phyloP scores from a whole-genome alignment of 2,113 vertebrate genomes.

The Caranx ignobilis region DNA sequence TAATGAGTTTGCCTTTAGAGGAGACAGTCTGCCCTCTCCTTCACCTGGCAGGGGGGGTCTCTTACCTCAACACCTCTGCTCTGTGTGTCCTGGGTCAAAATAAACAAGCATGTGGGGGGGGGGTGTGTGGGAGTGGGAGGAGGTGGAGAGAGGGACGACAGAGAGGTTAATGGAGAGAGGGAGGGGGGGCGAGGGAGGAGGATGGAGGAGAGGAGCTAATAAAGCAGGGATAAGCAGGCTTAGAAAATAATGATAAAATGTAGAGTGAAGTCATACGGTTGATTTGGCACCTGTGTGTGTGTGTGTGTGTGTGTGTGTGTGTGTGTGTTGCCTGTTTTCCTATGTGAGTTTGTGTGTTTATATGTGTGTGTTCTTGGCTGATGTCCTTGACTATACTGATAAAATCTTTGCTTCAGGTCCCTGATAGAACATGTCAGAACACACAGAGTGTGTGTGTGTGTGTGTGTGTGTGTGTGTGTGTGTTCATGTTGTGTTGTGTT shows the following conservation, averaged over 20 bases:
- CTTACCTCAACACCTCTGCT: not conserved
- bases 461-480: slow-evolving; percentile 13
- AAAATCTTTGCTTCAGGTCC: slow-evolving; percentile 56
- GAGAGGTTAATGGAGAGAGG: slow-evolving; percentile 42
- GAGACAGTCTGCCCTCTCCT: not conserved
- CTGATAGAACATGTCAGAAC: slow-evolving; percentile 27
- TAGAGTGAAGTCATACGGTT: slow-evolving; percentile 52
- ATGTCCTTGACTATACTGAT: slow-evolving; percentile 74
- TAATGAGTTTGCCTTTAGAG: not conserved
- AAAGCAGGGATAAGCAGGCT: slow-evolving; percentile 60
- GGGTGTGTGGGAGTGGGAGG: not conserved
- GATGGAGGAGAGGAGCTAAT: slow-evolving; percentile 55
- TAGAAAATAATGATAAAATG: slow-evolving; percentile 66
- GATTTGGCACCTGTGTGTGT: slow-evolving; percentile 28
- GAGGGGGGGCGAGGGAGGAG: slow-evolving; percentile 18
- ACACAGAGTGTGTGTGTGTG: not conserved
- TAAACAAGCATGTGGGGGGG: not conserved
- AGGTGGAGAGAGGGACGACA: not conserved
- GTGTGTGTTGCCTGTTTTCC: slow-evolving; percentile 11
- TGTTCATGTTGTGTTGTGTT: slow-evolving; percentile 27
- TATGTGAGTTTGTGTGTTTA: slow-evolving; percentile 1
- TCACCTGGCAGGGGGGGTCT: not conserved
- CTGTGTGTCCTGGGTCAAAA: slow-evolving; percentile 9
- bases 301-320: slow-evolving; percentile 25
- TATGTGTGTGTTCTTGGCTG: slow-evolving; percentile 43